These are phyloP conservation scores for Myrmecophaga tridactyla DNA, from an alignment of 2,113 vertebrate species.

Conservation along the genomic window DNA sequence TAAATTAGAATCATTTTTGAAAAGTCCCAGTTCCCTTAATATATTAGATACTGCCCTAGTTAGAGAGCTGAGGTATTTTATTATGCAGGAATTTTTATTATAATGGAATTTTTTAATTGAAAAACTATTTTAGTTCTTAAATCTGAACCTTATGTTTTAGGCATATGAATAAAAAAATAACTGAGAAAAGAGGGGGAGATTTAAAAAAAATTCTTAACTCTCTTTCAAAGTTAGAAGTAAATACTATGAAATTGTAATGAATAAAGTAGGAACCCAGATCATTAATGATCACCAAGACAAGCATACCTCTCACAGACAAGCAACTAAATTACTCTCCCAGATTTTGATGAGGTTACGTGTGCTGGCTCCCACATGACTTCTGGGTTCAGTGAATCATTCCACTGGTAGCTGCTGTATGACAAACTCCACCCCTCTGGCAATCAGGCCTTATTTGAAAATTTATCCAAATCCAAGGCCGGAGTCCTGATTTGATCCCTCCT, in stretches of 20 bases:
- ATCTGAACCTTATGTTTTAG: constrained; percentile 39
- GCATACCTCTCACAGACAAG: constrained; percentile 4
- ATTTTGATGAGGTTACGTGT: not conserved
- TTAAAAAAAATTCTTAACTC: not conserved
- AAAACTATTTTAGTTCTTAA: constrained; percentile 36
- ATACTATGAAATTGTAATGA: constrained; percentile 10
- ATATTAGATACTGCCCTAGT: not conserved
- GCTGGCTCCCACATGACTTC: constrained; percentile 1
- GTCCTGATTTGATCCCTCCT: not conserved
- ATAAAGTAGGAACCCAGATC: not conserved
- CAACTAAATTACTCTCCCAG: constrained; percentile 22
- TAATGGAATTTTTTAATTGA: not conserved
- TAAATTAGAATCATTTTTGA: constrained; percentile 19
- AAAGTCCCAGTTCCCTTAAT: constrained; percentile 14
- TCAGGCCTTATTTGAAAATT: constrained; percentile 38
- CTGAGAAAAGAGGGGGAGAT: not conserved
- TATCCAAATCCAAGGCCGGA: constrained; percentile 37
- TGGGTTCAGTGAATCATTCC: constrained; percentile 17
- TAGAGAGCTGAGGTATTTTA: constrained; percentile 1
- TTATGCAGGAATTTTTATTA: constrained; percentile 15
- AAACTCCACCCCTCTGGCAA: constrained; percentile 37
- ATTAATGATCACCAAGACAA: not conserved
- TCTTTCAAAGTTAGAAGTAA: constrained; percentile 31
- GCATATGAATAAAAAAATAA: constrained; percentile 30
- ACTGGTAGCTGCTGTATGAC: constrained; percentile 9